Evolutionary conservation across 2,888 invertebrate species (phyloP).

Genomic region (Tenodera sinensis): DNA sequence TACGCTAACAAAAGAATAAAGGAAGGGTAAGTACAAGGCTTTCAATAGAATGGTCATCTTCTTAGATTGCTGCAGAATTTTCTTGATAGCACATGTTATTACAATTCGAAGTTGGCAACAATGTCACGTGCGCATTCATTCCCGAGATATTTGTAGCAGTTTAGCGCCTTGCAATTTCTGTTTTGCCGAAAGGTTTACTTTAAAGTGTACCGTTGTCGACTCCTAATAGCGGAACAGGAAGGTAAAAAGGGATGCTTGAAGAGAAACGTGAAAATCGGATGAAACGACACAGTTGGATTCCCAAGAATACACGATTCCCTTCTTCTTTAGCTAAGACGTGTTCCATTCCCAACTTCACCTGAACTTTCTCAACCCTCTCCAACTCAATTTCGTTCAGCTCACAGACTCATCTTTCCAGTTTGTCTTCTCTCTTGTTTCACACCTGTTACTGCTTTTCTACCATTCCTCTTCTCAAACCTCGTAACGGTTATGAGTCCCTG

Average conservation of each 20-base stretch:
- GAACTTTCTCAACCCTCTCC: neutral
- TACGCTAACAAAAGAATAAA: too few species aligned
- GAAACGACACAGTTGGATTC: neutral
- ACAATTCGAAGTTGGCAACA: too few species aligned
- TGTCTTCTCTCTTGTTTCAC: too few species aligned
- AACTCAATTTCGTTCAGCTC: neutral
- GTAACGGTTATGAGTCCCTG: neutral
- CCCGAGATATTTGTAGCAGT: too few species aligned
- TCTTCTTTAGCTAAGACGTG: neutral
- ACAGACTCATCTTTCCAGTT: neutral
- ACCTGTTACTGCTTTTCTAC: neutral
- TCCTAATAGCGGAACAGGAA: neutral
- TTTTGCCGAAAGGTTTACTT: neutral
- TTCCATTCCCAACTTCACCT: neutral
- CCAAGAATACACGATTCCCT: neutral
- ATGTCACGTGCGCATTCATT: too few species aligned
- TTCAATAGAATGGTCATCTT: too few species aligned
- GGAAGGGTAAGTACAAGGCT: too few species aligned
- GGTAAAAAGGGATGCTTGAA: neutral
- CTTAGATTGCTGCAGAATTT: too few species aligned
- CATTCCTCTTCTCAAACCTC: neutral
- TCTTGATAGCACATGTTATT: too few species aligned
- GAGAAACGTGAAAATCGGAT: neutral
- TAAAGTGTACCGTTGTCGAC: neutral
- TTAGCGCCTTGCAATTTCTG: neutral